Evolutionary conservation across 2,113 vertebrate species (phyloP).

Genomic region (Platysternon megacephalum): DNA sequence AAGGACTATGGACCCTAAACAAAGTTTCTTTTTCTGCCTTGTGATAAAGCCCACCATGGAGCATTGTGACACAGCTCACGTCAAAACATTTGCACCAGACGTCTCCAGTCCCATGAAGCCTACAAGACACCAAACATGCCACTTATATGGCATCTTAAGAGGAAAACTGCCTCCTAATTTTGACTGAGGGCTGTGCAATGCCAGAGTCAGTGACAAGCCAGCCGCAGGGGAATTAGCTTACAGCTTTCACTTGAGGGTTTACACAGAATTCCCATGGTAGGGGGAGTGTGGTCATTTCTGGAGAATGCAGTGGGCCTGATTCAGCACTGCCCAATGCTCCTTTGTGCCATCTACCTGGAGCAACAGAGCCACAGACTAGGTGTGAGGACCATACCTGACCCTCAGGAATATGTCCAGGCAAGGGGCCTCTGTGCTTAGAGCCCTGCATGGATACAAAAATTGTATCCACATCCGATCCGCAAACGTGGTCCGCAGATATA

Average conservation of each 20-base stretch:
- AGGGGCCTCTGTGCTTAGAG: neutral
- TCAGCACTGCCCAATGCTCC: neutral
- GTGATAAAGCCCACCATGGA: neutral
- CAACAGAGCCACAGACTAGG: neutral
- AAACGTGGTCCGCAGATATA: no score
- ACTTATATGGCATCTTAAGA: neutral
- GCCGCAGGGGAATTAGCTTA: neutral
- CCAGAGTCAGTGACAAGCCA: neutral
- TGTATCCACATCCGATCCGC: no score
- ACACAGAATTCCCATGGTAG: neutral
- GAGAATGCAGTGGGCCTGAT: neutral
- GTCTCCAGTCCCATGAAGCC: neutral
- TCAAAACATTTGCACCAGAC: neutral
- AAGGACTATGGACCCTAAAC: constrained; percentile 65
- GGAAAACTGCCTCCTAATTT: neutral
- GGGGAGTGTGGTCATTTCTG: neutral
- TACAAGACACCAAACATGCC: neutral
- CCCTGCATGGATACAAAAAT: no score
- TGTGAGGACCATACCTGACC: neutral
- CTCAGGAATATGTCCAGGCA: neutral
- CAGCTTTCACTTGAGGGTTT: neutral
- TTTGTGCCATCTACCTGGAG: neutral
- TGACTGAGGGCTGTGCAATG: neutral
- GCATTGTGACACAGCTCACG: accelerated
- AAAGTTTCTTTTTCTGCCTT: constrained; percentile 46